Evolutionary conservation across 2,797 vertebrate genomes (phyloP).

Genomic region (Pteropus rufus): DNA sequence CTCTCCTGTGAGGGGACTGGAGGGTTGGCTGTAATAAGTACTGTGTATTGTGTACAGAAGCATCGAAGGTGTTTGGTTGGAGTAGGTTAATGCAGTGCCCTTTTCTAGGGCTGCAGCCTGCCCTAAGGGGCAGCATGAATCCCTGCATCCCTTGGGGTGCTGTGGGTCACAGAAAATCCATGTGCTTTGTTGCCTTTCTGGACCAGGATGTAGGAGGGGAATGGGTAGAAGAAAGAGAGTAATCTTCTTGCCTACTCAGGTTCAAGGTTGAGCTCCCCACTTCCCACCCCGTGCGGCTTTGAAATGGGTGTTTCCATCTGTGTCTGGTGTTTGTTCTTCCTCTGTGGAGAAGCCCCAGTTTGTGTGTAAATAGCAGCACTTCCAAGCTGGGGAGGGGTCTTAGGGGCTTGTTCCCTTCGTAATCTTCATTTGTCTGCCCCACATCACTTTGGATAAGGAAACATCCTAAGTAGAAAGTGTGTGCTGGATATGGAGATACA

Average conservation of each 20-base stretch:
- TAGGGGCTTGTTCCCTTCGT: background rate
- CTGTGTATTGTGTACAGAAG: background rate
- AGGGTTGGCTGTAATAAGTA: background rate
- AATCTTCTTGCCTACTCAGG: background rate
- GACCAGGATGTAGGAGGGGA: background rate
- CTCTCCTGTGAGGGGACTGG: background rate
- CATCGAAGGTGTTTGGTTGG: background rate
- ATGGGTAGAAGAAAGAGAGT: background rate
- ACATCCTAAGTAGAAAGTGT: background rate
- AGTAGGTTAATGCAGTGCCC: background rate
- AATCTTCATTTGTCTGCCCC: background rate
- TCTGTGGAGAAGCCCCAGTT: background rate
- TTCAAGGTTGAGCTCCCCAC: background rate
- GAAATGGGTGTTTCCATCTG: background rate
- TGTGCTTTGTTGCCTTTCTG: background rate
- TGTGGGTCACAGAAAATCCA: background rate
- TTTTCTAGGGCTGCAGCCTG: background rate
- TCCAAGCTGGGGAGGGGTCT: background rate
- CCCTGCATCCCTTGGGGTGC: background rate
- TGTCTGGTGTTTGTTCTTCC: background rate
- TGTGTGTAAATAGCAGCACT: background rate
- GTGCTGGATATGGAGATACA: background rate
- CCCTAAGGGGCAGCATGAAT: accelerated
- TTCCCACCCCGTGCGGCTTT: background rate
- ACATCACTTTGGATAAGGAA: background rate